phyloP scores from a whole-genome alignment of 2,888 invertebrate genomes.

The Lacanobia wlatinum region DNA sequence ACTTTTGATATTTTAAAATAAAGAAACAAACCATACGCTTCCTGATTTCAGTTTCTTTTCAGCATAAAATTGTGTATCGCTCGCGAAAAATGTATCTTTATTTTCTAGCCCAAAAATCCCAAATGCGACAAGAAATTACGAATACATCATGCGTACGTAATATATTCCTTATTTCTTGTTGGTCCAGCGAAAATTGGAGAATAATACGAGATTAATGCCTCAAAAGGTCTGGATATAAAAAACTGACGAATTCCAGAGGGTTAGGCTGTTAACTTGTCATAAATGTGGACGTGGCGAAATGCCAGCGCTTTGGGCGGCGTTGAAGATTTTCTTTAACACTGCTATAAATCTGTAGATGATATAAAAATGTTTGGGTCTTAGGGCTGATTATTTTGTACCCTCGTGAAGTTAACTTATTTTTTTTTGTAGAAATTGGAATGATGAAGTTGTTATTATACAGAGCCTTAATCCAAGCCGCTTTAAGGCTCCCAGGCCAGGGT shows the following conservation, averaged over 20 bases:
- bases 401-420: constrained; percentile 1
- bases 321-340: constrained; percentile 46
- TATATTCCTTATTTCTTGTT: constrained; percentile 43
- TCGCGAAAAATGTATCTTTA: not conserved
- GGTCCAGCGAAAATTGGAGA: constrained; percentile 27
- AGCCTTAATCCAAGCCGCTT: too few relatives aligned
- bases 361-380: constrained; percentile 39
- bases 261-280: constrained; percentile 48
- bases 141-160: constrained; percentile 33
- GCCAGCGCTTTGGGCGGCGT: constrained; percentile 31
- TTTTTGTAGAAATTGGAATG: not conserved
- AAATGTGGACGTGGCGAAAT: constrained; percentile 39
- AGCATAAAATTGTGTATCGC: not conserved
- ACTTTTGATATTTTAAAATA: not conserved
- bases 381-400: not conserved
- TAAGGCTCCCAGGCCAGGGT: too few relatives aligned
- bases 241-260: constrained; percentile 17
- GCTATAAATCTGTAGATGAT: constrained; percentile 37
- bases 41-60: not conserved
- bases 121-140: constrained; percentile 17
- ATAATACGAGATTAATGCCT: constrained; percentile 37
- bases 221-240: constrained; percentile 39
- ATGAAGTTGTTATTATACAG: not conserved
- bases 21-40: not conserved
- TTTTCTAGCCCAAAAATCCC: not conserved